A percentile compares a stretch with the other conserved stretches of the same genome.
Conservation (phyloP, 2,797 vertebrate species). For the Squalus acanthias region DNA sequence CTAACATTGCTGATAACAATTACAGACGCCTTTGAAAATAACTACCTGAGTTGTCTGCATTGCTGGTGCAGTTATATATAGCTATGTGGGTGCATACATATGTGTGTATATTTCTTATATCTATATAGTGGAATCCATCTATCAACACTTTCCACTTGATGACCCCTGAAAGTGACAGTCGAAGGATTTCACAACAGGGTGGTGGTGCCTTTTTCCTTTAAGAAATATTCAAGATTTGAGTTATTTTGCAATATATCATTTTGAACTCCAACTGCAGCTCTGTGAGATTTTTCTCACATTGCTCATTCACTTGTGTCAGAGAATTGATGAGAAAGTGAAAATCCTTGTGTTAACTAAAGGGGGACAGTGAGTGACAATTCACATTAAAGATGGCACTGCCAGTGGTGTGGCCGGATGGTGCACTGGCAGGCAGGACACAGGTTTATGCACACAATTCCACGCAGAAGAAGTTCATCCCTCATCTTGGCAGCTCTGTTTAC, state of each 20-base stretch:
- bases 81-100: not conserved
- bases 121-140: not conserved
- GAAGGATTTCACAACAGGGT: not conserved
- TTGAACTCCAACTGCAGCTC: not conserved
- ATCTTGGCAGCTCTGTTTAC: not conserved
- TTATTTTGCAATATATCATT: not conserved
- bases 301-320: not conserved
- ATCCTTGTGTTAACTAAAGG: not conserved
- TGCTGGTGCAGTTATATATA: not conserved
- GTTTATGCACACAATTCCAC: not conserved
- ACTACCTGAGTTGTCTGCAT: conserved; percentile 28
- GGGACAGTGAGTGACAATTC: not conserved
- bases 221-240: not conserved
- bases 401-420: not conserved
- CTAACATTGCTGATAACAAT: conserved; percentile 40
- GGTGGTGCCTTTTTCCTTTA: not conserved
- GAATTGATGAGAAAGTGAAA: not conserved
- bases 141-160: not conserved
- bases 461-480: not conserved
- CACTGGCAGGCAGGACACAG: not conserved
- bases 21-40: conserved; percentile 26
- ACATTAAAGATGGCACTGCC: not conserved
- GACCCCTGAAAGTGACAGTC: not conserved
- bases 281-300: not conserved
- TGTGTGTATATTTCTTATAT: not conserved